These are phyloP conservation scores for Philereme transversata DNA, from an alignment of 2,888 invertebrate species.

Conservation along the genomic window DNA sequence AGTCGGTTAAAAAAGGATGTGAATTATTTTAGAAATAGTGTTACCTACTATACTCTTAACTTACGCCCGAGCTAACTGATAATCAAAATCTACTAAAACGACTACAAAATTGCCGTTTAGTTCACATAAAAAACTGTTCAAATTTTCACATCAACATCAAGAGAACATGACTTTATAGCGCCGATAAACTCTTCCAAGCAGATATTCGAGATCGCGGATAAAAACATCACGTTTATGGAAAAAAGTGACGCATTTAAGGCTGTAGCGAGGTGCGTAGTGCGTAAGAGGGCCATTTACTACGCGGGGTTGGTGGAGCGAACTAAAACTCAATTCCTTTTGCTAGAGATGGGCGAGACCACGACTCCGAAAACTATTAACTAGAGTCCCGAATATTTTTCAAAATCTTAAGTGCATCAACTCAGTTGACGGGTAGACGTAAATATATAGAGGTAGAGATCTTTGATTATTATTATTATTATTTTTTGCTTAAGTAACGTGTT, in stretches of 20 bases:
- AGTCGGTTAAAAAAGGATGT: no score
- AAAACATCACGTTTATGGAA: slow-evolving; percentile 62
- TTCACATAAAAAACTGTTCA: slow-evolving; percentile 32
- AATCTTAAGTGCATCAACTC: no score
- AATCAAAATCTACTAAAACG: slow-evolving; percentile 26
- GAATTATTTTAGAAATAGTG: no score
- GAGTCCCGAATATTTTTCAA: no score
- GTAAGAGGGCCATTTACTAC: slow-evolving; percentile 55
- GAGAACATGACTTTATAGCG: slow-evolving; percentile 39
- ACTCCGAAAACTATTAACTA: neutral
- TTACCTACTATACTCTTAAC: neutral
- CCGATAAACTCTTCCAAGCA: slow-evolving; percentile 45
- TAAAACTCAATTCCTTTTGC: slow-evolving; percentile 59
- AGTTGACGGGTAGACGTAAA: no score
- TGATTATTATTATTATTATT: no score
- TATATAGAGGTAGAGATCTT: no score
- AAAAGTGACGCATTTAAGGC: slow-evolving; percentile 60
- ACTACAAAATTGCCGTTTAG: slow-evolving; percentile 26
- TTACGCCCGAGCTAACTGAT: slow-evolving; percentile 11
- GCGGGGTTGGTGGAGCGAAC: slow-evolving; percentile 51
- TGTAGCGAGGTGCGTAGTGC: slow-evolving; percentile 54
- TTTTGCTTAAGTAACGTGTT: no score
- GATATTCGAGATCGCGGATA: slow-evolving; percentile 55
- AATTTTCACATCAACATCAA: slow-evolving; percentile 32
- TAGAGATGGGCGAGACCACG: slow-evolving; percentile 12